Evolutionary conservation across 1,140 invertebrate genomes (phyloP).

Genomic region (Drosophila littoralis): DNA sequence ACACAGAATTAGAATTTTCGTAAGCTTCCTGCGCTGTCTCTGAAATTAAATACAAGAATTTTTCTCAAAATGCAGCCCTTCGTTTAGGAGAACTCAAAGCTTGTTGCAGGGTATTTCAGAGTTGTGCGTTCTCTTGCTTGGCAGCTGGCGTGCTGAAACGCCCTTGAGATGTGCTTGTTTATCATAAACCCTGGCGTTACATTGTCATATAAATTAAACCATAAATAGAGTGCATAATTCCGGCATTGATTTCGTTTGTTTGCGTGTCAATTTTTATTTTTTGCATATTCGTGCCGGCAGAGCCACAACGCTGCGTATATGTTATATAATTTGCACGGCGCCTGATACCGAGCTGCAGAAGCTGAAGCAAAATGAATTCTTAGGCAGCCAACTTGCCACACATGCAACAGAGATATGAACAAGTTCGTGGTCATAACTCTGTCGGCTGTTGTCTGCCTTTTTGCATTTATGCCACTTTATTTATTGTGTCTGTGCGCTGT

Average conservation of each 20-base stretch:
- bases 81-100: neutral
- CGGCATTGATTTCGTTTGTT: conserved; percentile 60
- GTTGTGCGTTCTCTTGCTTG: neutral
- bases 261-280: conserved; percentile 32
- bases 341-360: neutral
- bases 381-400: conserved; percentile 9
- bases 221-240: conserved; percentile 68
- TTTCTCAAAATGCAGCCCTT: too few relatives aligned
- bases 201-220: conserved; percentile 44
- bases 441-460: conserved; percentile 21
- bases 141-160: conserved; percentile 19
- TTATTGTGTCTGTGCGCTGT: conserved; percentile 11
- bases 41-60: too few relatives aligned
- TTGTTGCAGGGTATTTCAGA: neutral
- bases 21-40: too few relatives aligned
- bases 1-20: too few relatives aligned
- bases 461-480: conserved; percentile 32
- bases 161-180: conserved; percentile 59
- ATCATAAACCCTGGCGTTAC: conserved; percentile 45
- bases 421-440: conserved; percentile 59
- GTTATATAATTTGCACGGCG: conserved; percentile 43
- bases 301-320: conserved; percentile 51
- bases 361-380: conserved; percentile 1
- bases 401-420: conserved; percentile 42
- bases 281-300: conserved; percentile 47